phyloP scores from a whole-genome alignment of 2,888 invertebrate genomes.

The Tineola bisselliella region DNA sequence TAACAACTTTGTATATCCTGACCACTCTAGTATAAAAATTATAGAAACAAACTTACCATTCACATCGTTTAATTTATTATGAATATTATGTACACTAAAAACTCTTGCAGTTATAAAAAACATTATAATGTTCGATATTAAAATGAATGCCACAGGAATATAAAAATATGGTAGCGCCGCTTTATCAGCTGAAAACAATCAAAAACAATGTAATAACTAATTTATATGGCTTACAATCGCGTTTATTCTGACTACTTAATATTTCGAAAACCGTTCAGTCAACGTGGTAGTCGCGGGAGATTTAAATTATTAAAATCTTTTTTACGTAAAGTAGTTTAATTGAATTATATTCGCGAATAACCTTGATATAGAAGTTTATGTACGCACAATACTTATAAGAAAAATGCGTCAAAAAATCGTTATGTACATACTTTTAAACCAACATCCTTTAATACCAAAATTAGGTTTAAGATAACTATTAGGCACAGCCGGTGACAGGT shows the following conservation, averaged over 20 bases:
- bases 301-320: no score
- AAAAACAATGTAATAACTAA: not conserved
- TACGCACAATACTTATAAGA: no score
- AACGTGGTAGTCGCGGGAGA: no score
- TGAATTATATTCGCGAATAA: no score
- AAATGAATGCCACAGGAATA: slow-evolving; percentile 66
- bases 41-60: slow-evolving; percentile 39
- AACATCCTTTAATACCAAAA: slow-evolving; percentile 68
- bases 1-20: no score
- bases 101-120: slow-evolving; percentile 65
- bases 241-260: no score
- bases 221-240: no score
- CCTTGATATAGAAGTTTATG: no score
- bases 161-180: slow-evolving; percentile 71
- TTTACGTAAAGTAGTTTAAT: no score
- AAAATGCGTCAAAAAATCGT: no score
- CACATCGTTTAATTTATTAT: slow-evolving; percentile 59
- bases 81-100: slow-evolving; percentile 45
- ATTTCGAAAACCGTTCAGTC: no score
- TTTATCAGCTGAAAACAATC: slow-evolving; percentile 56
- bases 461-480: slow-evolving; percentile 68
- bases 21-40: no score
- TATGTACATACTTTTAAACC: slow-evolving; percentile 67
- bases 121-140: slow-evolving; percentile 61
- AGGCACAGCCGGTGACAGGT: slow-evolving; percentile 69